Base-by-base conservation (phyloP, 2,113 vertebrate species). In the Grus americana region DNA sequence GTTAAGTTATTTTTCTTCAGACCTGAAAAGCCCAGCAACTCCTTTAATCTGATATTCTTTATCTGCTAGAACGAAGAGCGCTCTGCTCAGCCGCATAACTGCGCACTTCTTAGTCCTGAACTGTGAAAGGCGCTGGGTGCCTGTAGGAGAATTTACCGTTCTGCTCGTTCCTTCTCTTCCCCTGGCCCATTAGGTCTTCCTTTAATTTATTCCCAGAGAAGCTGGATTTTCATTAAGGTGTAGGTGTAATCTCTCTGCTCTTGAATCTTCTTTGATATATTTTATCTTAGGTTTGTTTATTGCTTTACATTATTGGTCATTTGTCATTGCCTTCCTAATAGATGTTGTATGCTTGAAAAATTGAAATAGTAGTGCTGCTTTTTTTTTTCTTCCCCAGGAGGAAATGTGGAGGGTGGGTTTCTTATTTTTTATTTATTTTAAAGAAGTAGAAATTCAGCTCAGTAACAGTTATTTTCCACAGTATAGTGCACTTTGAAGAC, bases 261-360 rank as follows among this genome's bases (percentile, higher is more conserved):
- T 92, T 49, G 30, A 40, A 54, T 68, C 34, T 61, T 58, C 55
- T 84, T 78, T 55, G 62, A 73, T 89, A 38, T 87, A 83, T 80
- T 96, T 87, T 72, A 52, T 86, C 80, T 59, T 12, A 10, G 85
- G 11, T 90, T 96, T 97, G 93, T 97, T 95, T 97, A 67, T 86
- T 95, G 89, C 75, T 92, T 40, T 61, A 10, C 29, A 7, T 94
- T 81, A 49, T 27, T 73, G 84, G 82, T 83, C 71, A 11, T 95
- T 96, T 96, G 93, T 97, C 93, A 76, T 82, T 79, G 95, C 94
- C 82, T 94, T 86, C 86, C 90, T 94, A 79, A 93, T 95, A 86
- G 95, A 36, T 74, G 91, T 61, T 68, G 63, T 66, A 27, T 70
- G 82, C 66, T 85, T 92, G 65, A 49, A 40, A 66, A 74, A 58